phyloP scores from a whole-genome alignment of 2,113 vertebrate genomes.

The Ageneiosus marmoratus region DNA sequence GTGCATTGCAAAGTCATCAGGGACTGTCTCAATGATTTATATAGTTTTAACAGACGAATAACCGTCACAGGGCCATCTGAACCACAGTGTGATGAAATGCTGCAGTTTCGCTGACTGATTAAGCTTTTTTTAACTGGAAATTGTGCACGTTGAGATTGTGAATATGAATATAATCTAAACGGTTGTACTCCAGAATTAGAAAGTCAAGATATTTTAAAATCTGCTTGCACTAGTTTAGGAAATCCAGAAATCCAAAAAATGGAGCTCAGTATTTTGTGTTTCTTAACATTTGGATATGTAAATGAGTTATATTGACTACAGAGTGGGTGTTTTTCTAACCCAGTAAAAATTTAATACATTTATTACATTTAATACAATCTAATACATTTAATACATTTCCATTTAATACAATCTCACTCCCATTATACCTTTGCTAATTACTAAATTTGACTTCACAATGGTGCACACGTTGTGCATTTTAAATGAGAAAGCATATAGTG shows the following conservation, averaged over 20 bases:
- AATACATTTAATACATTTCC: neutral
- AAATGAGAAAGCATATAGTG: neutral
- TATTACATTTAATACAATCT: neutral
- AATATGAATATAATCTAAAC: conserved; percentile 20
- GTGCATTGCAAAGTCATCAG: conserved; percentile 73
- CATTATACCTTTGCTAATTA: neutral
- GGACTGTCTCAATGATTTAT: conserved; percentile 63
- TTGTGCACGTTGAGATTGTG: conserved; percentile 31
- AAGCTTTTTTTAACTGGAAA: conserved; percentile 40
- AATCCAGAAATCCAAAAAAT: neutral
- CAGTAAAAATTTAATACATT: no score
- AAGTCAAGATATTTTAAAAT: neutral
- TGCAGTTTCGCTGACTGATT: conserved; percentile 38
- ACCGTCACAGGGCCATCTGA: conserved; percentile 60
- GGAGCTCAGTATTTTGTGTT: neutral
- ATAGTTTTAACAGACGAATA: conserved; percentile 62
- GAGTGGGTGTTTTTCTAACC: neutral
- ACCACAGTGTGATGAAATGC: conserved; percentile 66
- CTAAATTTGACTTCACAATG: neutral
- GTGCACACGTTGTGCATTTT: neutral
- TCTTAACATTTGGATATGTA: neutral
- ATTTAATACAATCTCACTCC: neutral
- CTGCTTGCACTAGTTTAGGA: neutral
- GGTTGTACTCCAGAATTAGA: conserved; percentile 1
- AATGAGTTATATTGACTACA: neutral